Evolutionary conservation across 2,888 invertebrate species (phyloP), one percentile per base, ranked within the genome.

Genomic region (Brachylomia viminalis): DNA sequence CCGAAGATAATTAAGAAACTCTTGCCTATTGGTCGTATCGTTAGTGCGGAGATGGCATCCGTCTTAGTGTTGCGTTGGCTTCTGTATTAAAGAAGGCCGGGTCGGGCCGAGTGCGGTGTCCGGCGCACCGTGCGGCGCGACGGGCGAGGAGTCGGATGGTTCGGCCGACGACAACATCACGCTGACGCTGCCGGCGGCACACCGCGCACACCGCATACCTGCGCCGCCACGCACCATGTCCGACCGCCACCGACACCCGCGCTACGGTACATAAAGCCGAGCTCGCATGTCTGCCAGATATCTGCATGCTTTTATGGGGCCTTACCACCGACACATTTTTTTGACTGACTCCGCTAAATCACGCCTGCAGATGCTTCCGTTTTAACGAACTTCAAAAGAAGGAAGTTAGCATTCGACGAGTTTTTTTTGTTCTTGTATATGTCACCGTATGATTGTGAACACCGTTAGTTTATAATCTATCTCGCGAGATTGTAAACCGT

Each of bases 141-240:
- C 83, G 87, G 90, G 84, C 92, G 93, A 93, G 74, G 96, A 97
- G 87, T 97, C 97, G 62, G 97, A 97, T 91, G 97, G 95, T 72
- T 97, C 97, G 64, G 97, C 92, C 74, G 96, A 96, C 88, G 96
- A 97, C 93, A 97, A 97, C 93, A 97, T 97, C 90, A 97, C 97
- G 72, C 97, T 97, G 84, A 97, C 95, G 84, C 95, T 97, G 93
- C 97, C 97, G 82, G 96, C 90, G 69, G 89, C 92, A 79, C 76
- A 92, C 91, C 82, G 80, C 79, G 78, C 84, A 79, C 76, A 92
- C 91, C 82, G 79, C 79, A n/a, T n/a, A n/a, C 77, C 77, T 78
- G 20, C 23, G 58, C 73, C 86, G 79, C 77, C 77, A 69, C 82
- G 77, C 76, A 27, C 86, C 66, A 76, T 69, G 69, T 78, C 68